phyloP scores from a whole-genome alignment of 2,888 invertebrate species.

The Volucella bombylans region DNA sequence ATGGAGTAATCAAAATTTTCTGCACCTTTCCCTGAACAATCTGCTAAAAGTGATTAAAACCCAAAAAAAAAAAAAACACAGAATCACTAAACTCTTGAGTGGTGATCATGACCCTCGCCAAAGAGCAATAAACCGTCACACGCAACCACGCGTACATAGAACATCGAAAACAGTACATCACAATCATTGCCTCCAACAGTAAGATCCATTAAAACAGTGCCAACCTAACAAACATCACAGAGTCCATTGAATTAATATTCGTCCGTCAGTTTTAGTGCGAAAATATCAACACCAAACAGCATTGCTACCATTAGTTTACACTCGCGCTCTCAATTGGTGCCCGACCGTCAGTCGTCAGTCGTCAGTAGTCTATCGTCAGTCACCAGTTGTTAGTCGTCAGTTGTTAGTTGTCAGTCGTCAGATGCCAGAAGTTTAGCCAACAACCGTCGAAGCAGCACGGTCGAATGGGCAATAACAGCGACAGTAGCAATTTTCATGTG shows the following conservation, averaged over 20 bases:
- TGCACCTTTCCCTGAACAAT: slow-evolving; percentile 9
- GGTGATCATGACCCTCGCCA: slow-evolving; percentile 65
- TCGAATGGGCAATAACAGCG: slow-evolving; percentile 25
- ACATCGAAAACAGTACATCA: slow-evolving; percentile 18
- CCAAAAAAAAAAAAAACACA: slow-evolving; percentile 2
- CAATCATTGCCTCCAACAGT: slow-evolving; percentile 63
- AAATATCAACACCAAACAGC: slow-evolving; percentile 60
- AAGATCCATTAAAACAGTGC: slow-evolving; percentile 65
- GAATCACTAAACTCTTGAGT: slow-evolving; percentile 48
- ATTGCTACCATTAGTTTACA: slow-evolving; percentile 40
- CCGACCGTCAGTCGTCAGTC: neutral
- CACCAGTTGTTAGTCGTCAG: slow-evolving; percentile 12
- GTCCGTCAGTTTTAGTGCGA: slow-evolving; percentile 55
- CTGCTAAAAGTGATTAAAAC: slow-evolving; percentile 10
- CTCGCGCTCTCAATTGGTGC: slow-evolving; percentile 59
- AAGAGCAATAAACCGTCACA: slow-evolving; percentile 68
- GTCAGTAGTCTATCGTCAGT: neutral
- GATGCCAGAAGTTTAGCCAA: neutral
- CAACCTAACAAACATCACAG: slow-evolving; percentile 69
- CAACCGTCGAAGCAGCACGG: neutral
- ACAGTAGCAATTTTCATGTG: slow-evolving; percentile 28
- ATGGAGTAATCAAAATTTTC: slow-evolving; percentile 14
- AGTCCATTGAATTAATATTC: slow-evolving; percentile 63
- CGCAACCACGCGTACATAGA: slow-evolving; percentile 7
- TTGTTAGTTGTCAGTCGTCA: slow-evolving; percentile 36